These are phyloP conservation scores for Stenurella melanura DNA, from an alignment of 2,888 invertebrate genomes.

Conservation along the genomic window DNA sequence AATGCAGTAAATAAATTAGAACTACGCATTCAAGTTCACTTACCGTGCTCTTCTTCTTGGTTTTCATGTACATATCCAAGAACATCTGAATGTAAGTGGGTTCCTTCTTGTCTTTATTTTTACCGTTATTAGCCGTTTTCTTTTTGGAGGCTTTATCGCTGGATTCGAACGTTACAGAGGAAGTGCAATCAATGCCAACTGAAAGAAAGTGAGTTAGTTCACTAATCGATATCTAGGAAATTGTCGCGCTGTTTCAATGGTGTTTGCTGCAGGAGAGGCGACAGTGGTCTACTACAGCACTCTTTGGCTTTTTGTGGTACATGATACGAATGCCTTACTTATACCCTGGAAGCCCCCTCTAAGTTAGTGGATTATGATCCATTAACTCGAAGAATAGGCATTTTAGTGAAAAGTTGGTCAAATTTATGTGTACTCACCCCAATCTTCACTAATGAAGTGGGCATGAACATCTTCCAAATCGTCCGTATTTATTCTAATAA, in stretches of 20 bases:
- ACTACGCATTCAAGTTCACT: neutral
- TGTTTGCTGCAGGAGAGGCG: neutral
- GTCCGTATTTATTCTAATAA: slow-evolving; percentile 70
- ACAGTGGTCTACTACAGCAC: no score
- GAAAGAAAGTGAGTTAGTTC: slow-evolving; percentile 59
- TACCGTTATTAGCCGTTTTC: slow-evolving; percentile 37
- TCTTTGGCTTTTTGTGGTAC: no score
- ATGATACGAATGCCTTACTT: no score
- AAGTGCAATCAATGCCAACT: slow-evolving; percentile 75
- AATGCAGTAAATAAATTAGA: neutral
- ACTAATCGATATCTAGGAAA: neutral
- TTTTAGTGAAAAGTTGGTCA: no score
- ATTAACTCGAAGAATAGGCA: no score
- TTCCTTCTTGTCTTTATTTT: slow-evolving; percentile 29
- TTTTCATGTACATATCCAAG: slow-evolving; percentile 61
- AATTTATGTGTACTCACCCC: slow-evolving; percentile 72
- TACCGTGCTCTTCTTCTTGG: slow-evolving; percentile 47
- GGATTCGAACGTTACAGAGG: slow-evolving; percentile 46
- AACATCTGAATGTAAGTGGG: slow-evolving; percentile 59
- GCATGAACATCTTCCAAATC: slow-evolving; percentile 74
- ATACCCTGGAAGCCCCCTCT: no score
- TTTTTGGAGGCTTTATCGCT: slow-evolving; percentile 26
- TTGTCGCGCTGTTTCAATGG: neutral
- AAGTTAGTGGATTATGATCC: no score
- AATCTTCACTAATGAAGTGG: slow-evolving; percentile 77